Base-by-base conservation (phyloP, 2,888 invertebrate species). In the Heliconius ethilla region DNA sequence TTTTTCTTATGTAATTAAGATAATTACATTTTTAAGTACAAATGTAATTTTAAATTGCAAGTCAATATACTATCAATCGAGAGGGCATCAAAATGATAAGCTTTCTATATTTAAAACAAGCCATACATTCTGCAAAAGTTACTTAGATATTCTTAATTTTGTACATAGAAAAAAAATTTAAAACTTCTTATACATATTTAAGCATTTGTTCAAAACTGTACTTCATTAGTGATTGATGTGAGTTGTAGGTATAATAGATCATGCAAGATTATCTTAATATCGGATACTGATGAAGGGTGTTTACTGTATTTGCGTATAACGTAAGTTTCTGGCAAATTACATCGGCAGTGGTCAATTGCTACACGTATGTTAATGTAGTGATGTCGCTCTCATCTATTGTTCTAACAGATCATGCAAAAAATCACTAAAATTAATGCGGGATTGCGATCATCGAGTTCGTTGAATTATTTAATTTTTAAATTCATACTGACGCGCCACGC, bases 371-470 rank as follows among this genome's bases (percentile, higher is more conserved):
- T 69, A 33, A 81, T 79, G 80, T 80, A 76, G 73, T 75, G 79
- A 80, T 79, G 70, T 81, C 73, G 79, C 79, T 74, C 66, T 76
- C 76, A 78, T 81, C 80, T 81, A 81, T 72, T 74, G 82, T 85
- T 87, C 88, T 86, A 86, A 86, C 84, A 84, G 84, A 85, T 85
- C 92, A 92, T 93, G 92, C 91, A 92, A 85, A 89, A 87, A 89
- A 86, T 87, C 84, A 89, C 89, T 91, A 91, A 88, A 89, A 88
- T 80, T 85, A 83, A 89, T 88, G 92, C 93, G 94, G 93, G 94
- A 93, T 89, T 94, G 94, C 94, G 94, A 94, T 93, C 93, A 94
- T 94, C 94, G 93, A 88, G 89, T 90, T 87, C 78, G 80, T 79
- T 59, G 22, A 73, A 33, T 18, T 27, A 65, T 51, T 15, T 51